phyloP scores from a whole-genome alignment of 2,113 vertebrate species.

The Hoplias malabaricus region DNA sequence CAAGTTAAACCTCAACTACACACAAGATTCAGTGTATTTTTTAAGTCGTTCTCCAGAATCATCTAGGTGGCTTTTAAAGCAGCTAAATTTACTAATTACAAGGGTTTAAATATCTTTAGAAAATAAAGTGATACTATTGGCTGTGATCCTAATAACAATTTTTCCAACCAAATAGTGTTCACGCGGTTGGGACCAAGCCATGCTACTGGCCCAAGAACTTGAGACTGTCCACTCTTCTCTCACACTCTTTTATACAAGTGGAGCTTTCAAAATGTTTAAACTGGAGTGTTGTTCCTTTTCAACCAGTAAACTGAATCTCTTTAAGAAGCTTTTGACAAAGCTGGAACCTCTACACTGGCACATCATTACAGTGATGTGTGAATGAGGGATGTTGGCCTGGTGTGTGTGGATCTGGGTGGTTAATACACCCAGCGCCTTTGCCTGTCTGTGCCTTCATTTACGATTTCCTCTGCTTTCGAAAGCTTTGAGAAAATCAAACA shows the following conservation, averaged over 20 bases:
- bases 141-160: too few species aligned
- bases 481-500: background rate
- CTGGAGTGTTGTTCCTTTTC: constrained; percentile 30
- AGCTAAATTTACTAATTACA: too few species aligned
- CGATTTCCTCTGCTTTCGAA: background rate
- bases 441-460: constrained; percentile 45
- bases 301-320: constrained; percentile 35
- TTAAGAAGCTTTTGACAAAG: constrained; percentile 43
- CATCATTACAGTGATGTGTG: constrained; percentile 55
- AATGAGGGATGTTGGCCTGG: constrained; percentile 49
- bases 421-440: constrained; percentile 35
- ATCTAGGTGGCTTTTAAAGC: too few species aligned
- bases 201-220: background rate
- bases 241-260: background rate
- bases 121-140: too few species aligned
- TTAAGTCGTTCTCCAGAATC: too few species aligned
- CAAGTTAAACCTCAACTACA: too few species aligned
- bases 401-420: constrained; percentile 12
- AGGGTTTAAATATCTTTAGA: too few species aligned
- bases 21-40: too few species aligned
- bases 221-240: background rate
- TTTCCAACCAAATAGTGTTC: too few species aligned
- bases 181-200: too few species aligned
- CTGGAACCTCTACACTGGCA: constrained; percentile 42
- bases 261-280: background rate